Evolutionary conservation across 2,797 vertebrate species (phyloP), one percentile per base, ranked within the genome.

Genomic region (Choloepus didactylus): DNA sequence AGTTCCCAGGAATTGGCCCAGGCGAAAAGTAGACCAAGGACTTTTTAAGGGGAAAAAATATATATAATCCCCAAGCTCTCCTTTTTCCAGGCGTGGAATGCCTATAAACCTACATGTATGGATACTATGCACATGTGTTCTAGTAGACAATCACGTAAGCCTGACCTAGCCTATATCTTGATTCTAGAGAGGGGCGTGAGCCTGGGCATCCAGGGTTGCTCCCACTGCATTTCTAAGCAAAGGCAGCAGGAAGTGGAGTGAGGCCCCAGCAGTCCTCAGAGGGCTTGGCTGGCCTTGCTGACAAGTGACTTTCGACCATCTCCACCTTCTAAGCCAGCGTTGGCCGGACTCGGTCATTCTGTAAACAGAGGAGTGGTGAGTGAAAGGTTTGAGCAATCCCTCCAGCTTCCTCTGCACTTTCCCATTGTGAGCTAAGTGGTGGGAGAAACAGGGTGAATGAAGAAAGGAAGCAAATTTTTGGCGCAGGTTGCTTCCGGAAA

Each of bases 291-390:
- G 35, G 89, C 59, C 59, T 75, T 46, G 44, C 46, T 21, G 38
- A 64, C 15, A 3, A 51, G 72, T 6, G 18, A 73, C 44, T 75
- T 56, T 18, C 51, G 62, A 67, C 95, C 19, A 25, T 31, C 54
- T 88, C 80, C 21, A 84, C 35, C 73, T 79, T 64, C 29, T 18
- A n/a, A 85, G 87, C 80, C 67, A 4, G 29, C 25, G 11, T 25
- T 60, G 56, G 60, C 29, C 29, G 23, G 38, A 12, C 54, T 64
- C 0, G 0, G 44, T 96, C 87, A 77, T 46, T 95, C 95, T 80
- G 41, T 82, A 88, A 93, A 94, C 88, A 94, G 70, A 96, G 97
- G 92, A 85, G 94, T 89, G 95, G 76, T 6, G 9, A 88, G 84
- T 31, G 49, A 80, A 89, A 77, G 89, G 75, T 56, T 46, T 73